A percentile compares a stretch with the other conserved stretches of the same genome.
Conservation (phyloP, 2,888 invertebrate species). For the Aspidiotus rigidus region DNA sequence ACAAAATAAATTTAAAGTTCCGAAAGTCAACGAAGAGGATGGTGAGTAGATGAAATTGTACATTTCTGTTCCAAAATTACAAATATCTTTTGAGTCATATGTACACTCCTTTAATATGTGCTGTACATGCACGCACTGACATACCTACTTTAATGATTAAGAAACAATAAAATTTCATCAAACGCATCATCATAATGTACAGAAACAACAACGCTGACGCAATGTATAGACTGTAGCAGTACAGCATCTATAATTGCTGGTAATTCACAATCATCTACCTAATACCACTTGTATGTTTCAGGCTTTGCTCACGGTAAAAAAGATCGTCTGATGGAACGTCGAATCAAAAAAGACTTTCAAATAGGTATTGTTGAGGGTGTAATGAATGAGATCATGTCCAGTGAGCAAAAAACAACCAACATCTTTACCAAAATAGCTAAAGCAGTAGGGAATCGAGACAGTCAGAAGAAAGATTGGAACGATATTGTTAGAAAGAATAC, state of each 20-base stretch:
- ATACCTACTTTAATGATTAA: too few species aligned
- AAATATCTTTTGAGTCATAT: too few species aligned
- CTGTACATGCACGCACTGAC: too few species aligned
- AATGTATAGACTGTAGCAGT: too few species aligned
- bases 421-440: slow-evolving; percentile 76
- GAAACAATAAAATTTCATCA: too few species aligned
- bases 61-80: background rate
- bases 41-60: too few species aligned
- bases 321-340: slow-evolving; percentile 75
- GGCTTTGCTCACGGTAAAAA: slow-evolving; percentile 53
- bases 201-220: too few species aligned
- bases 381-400: slow-evolving; percentile 58
- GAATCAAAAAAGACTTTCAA: slow-evolving; percentile 80
- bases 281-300: too few species aligned
- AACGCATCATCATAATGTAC: too few species aligned
- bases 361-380: slow-evolving; percentile 79
- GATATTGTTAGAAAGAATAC: slow-evolving; percentile 66
- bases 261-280: too few species aligned
- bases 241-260: too few species aligned
- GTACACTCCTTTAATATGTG: too few species aligned
- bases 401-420: slow-evolving; percentile 58
- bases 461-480: slow-evolving; percentile 66
- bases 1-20: slow-evolving; percentile 80
- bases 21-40: slow-evolving; percentile 47
- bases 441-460: slow-evolving; percentile 59